Base-by-base conservation (phyloP, 2,113 vertebrate species). In the Pangasianodon hypophthalmus region DNA sequence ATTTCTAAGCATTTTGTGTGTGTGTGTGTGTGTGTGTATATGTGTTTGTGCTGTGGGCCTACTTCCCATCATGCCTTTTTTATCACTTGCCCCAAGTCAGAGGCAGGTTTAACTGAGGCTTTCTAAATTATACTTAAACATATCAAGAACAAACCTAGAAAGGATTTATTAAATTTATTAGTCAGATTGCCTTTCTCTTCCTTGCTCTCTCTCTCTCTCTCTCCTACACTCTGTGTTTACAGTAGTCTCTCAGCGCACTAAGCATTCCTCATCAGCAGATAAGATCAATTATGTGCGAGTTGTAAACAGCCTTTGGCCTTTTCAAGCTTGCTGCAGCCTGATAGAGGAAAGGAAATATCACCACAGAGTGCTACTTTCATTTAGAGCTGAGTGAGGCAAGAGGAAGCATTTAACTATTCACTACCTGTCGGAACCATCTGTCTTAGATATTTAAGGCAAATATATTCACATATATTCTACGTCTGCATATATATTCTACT, bases 301-400 rank as follows among this genome's bases (percentile, higher is more conserved):
- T 87, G 86, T 92, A 92, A 93, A 92, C 91, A 91, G 84, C 73
- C 85, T 82, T 88, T 84, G 44, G 64, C 80, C 56, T 84, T 58
- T 86, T 37, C 32, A 24, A 69, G 75, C 75, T 90, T 67, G 73
- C 73, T 77, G 69, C 69, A 88, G 91, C 89, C 83, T 86, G 90
- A 90, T 32, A 91, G 91, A 94, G 94, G 94, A 93, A 93, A 94
- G 92, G 91, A 93, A 94, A 93, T 91, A 89, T 91, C 82, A 87
- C 86, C 88, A 90, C 89, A 88, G 86, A 60, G 88, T 90, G 86
- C 91, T 89, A 32, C 89, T 87, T 90, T 91, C 46, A 56, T 52
- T 71, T 62, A 84, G n/a, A 71, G 29, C 89, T 88, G 82, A 82
- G 86, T 90, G 73, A 84, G 81, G 73, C 67, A 90, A 50, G 37